These are phyloP conservation scores for Elegia similella DNA, from an alignment of 2,888 invertebrate genomes.

Conservation along the genomic window DNA sequence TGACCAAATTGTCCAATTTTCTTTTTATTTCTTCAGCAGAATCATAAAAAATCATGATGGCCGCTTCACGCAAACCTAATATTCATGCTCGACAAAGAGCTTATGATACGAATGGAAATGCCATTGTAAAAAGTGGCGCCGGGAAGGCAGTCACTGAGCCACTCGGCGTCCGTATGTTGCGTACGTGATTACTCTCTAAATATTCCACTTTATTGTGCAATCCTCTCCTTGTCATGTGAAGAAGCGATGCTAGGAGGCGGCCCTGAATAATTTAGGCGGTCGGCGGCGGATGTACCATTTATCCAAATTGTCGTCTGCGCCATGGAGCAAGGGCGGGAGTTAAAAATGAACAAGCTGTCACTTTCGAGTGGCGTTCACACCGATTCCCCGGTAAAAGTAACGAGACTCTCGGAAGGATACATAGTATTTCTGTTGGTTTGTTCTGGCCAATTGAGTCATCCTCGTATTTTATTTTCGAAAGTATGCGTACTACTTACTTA, in stretches of 20 bases:
- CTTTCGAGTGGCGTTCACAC: constrained; percentile 47
- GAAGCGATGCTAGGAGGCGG: constrained; percentile 57
- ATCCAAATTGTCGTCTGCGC: constrained; percentile 71
- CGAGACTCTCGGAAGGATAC: constrained; percentile 39
- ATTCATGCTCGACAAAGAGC: constrained; percentile 38
- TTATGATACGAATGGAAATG: constrained; percentile 50
- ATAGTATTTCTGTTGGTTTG: constrained; percentile 43
- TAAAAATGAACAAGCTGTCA: constrained; percentile 70
- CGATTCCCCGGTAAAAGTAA: constrained; percentile 45
- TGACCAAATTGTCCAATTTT: constrained; percentile 22
- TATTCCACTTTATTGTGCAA: constrained; percentile 75
- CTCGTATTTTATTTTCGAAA: no score
- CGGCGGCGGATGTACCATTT: constrained; percentile 70
- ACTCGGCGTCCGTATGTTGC: constrained; percentile 51
- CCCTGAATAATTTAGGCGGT: constrained; percentile 70
- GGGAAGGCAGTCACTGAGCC: constrained; percentile 36
- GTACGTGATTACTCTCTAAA: constrained; percentile 75
- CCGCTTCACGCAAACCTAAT: constrained; percentile 34
- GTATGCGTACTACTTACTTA: no score
- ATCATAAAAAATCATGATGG: constrained; percentile 27
- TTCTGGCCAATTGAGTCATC: constrained; percentile 37
- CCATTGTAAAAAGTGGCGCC: constrained; percentile 39
- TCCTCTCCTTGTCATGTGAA: constrained; percentile 68
- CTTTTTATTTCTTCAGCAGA: constrained; percentile 23
- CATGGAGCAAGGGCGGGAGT: constrained; percentile 51